phyloP scores from a whole-genome alignment of 1,140 invertebrate species.

The Radopholus similis region DNA sequence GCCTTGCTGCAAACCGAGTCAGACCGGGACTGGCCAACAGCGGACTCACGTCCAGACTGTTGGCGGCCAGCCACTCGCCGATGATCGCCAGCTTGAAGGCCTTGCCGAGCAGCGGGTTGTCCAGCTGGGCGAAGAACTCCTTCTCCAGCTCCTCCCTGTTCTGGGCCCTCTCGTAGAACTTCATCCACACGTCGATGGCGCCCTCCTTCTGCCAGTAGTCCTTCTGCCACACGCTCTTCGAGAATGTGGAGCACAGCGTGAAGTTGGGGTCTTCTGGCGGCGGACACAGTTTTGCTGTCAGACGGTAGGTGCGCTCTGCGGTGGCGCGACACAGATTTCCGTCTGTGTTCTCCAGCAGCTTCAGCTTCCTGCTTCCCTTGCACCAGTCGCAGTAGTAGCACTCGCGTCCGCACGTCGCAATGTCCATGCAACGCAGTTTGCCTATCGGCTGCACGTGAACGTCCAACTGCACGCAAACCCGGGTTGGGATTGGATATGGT shows the following conservation, averaged over 20 bases:
- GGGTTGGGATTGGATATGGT: background rate
- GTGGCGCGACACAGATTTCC: conserved; percentile 58
- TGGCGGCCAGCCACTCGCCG: conserved; percentile 59
- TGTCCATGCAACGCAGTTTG: conserved; percentile 59
- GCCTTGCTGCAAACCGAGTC: conserved; percentile 49
- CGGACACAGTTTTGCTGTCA: conserved; percentile 49
- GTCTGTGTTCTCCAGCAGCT: conserved; percentile 58
- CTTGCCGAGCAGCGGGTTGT: conserved; percentile 58
- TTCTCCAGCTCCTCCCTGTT: conserved; percentile 55
- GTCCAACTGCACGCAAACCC: conserved; percentile 11
- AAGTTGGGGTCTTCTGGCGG: conserved; percentile 59
- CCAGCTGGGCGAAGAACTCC: conserved; percentile 58
- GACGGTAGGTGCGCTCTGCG: conserved; percentile 53
- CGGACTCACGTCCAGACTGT: conserved; percentile 48
- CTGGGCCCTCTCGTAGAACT: conserved; percentile 56
- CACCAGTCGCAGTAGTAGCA: conserved; percentile 61
- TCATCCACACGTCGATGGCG: conserved; percentile 58
- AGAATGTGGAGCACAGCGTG: conserved; percentile 56
- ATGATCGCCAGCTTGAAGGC: conserved; percentile 60
- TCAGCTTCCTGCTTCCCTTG: conserved; percentile 53
- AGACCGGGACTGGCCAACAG: background rate
- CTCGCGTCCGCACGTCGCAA: conserved; percentile 57
- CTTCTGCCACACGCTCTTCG: conserved; percentile 60
- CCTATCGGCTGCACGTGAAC: conserved; percentile 57
- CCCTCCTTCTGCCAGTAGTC: conserved; percentile 60